A percentile compares a stretch with the other conserved stretches of the same genome.
phyloP scores from a whole-genome alignment of 1,140 invertebrate species.

The Contarinia nasturtii region DNA sequence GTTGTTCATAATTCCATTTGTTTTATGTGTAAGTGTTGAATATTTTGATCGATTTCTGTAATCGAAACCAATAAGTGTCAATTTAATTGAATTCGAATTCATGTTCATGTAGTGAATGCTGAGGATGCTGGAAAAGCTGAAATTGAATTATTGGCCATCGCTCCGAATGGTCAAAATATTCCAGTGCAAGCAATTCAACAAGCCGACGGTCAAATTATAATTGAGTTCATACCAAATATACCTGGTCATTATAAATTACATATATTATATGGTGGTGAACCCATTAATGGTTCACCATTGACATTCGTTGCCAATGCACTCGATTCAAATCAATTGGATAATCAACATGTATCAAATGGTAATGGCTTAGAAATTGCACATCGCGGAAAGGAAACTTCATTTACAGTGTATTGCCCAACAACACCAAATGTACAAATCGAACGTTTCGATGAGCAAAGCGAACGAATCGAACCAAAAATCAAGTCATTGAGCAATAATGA shows the following conservation, averaged over 20 bases:
- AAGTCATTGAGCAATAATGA: constrained; percentile 25
- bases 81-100: neutral
- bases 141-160: constrained; percentile 70
- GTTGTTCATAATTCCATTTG: constrained; percentile 67
- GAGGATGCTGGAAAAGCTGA: constrained; percentile 78
- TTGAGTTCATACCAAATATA: constrained; percentile 71
- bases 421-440: constrained; percentile 32
- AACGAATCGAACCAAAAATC: constrained; percentile 23
- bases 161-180: constrained; percentile 71
- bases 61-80: too few species aligned
- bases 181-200: constrained; percentile 60
- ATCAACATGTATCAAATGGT: constrained; percentile 29
- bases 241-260: constrained; percentile 80
- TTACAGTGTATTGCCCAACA: constrained; percentile 40
- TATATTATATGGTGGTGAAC: constrained; percentile 66
- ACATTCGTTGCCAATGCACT: constrained; percentile 25
- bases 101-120: constrained; percentile 48
- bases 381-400: constrained; percentile 50
- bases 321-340: constrained; percentile 23
- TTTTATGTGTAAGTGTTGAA: constrained; percentile 47
- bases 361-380: constrained; percentile 44
- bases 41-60: neutral
- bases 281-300: constrained; percentile 36
- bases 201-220: constrained; percentile 49
- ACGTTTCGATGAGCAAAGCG: constrained; percentile 17